Evolutionary conservation across 1,140 invertebrate genomes (phyloP).

Genomic region (Sminthurides bifidus): DNA sequence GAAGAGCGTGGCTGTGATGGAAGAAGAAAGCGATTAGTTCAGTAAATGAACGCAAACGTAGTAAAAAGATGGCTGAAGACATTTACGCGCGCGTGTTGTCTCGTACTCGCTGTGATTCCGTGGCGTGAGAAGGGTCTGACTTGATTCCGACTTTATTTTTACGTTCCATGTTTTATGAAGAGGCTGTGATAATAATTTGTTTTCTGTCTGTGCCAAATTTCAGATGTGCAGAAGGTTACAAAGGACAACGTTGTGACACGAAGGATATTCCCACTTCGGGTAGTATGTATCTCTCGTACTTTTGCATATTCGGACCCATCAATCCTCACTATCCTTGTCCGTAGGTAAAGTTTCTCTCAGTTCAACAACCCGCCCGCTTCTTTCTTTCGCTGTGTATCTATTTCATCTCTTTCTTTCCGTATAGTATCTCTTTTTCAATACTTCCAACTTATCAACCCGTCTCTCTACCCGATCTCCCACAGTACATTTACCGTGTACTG

Average conservation of each 20-base stretch:
- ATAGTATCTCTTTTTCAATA: neutral
- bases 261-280: slow-evolving; percentile 54
- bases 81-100: too few species aligned
- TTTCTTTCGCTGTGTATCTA: slow-evolving; percentile 9
- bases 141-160: slow-evolving; percentile 12
- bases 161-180: slow-evolving; percentile 7
- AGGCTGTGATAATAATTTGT: slow-evolving; percentile 7
- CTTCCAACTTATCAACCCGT: neutral
- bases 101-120: too few species aligned
- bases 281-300: slow-evolving; percentile 45
- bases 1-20: too few species aligned
- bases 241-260: slow-evolving; percentile 66
- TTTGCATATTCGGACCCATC: slow-evolving; percentile 30
- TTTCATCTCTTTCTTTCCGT: neutral
- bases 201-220: slow-evolving; percentile 35
- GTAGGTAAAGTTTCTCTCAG: slow-evolving; percentile 26
- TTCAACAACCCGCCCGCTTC: slow-evolving; percentile 24
- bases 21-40: too few species aligned
- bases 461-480: neutral
- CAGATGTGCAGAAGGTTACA: slow-evolving; percentile 72
- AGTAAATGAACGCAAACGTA: too few species aligned
- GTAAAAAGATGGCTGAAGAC: too few species aligned
- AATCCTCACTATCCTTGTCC: slow-evolving; percentile 31
- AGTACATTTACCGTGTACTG: neutral
- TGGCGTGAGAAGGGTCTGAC: too few species aligned